Evolutionary conservation across 1,140 invertebrate genomes (phyloP).

Genomic region (Theocolax elegans): DNA sequence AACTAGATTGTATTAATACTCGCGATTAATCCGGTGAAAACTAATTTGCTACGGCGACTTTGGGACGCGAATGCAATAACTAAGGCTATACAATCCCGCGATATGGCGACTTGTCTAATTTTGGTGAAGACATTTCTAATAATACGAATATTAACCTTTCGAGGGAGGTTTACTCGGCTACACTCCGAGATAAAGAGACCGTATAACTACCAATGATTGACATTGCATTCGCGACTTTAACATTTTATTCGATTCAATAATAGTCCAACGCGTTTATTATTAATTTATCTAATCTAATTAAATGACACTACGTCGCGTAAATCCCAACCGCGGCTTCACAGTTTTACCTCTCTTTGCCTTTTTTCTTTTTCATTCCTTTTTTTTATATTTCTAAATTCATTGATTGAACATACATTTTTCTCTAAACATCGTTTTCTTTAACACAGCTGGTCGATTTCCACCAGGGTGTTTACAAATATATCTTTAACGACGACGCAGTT

Average conservation of each 20-base stretch:
- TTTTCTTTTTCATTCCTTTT: no score
- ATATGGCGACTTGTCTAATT: slow-evolving; percentile 20
- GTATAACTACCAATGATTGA: neutral
- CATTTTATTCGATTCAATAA: neutral
- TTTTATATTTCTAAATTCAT: no score
- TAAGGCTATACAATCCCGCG: slow-evolving; percentile 16
- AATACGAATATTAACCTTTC: no score
- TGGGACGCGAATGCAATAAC: slow-evolving; percentile 33
- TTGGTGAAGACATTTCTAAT: slow-evolving; percentile 26
- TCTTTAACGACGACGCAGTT: no score
- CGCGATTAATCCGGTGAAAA: slow-evolving; percentile 62
- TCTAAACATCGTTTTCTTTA: no score
- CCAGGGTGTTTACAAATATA: no score
- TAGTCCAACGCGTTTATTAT: neutral
- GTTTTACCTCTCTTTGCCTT: no score
- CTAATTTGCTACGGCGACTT: slow-evolving; percentile 55
- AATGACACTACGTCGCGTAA: neutral
- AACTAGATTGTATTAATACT: slow-evolving; percentile 59
- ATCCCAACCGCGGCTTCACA: no score
- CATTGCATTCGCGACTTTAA: neutral
- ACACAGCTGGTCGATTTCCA: no score
- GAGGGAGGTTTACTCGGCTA: no score
- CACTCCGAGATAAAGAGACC: no score
- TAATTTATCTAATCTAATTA: slow-evolving; percentile 12
- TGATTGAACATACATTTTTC: no score